phyloP scores from a whole-genome alignment of 1,140 invertebrate genomes.

The Zelostemma sp. region DNA sequence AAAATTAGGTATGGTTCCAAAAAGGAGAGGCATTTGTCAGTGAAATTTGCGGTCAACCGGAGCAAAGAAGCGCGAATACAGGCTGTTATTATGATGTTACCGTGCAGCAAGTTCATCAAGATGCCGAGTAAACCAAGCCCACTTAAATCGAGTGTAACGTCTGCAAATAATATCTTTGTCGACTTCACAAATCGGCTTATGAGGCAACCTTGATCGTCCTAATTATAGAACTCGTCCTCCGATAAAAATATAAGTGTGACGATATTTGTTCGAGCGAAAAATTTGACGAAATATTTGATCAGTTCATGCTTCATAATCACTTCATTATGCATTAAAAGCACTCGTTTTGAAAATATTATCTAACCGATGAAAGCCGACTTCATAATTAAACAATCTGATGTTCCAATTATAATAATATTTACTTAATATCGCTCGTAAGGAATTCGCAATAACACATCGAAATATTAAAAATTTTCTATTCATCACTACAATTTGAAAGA shows the following conservation, averaged over 20 bases:
- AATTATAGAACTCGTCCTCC: constrained; percentile 26
- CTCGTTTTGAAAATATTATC: too few relatives aligned
- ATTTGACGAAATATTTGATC: background rate
- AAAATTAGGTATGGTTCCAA: constrained; percentile 42
- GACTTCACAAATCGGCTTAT: constrained; percentile 12
- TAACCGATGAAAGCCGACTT: too few relatives aligned
- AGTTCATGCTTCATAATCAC: too few relatives aligned
- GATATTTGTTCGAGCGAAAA: background rate
- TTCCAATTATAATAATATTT: too few relatives aligned
- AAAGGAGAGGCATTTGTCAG: constrained; percentile 27
- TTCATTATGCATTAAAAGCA: too few relatives aligned
- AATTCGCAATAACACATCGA: too few relatives aligned
- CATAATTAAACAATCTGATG: too few relatives aligned
- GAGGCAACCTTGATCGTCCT: constrained; percentile 30
- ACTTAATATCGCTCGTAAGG: too few relatives aligned
- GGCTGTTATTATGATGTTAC: constrained; percentile 40
- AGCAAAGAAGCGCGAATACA: constrained; percentile 10
- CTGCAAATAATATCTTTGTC: constrained; percentile 39
- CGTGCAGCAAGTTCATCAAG: constrained; percentile 40
- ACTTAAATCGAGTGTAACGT: constrained; percentile 36
- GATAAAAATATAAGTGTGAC: constrained; percentile 2
- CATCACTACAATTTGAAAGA: too few relatives aligned
- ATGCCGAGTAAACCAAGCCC: constrained; percentile 24
- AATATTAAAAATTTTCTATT: too few relatives aligned
- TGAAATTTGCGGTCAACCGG: constrained; percentile 31